These are phyloP conservation scores for Chaenodraco wilsoni DNA, from an alignment of 2,797 vertebrate species.

Conservation along the genomic window DNA sequence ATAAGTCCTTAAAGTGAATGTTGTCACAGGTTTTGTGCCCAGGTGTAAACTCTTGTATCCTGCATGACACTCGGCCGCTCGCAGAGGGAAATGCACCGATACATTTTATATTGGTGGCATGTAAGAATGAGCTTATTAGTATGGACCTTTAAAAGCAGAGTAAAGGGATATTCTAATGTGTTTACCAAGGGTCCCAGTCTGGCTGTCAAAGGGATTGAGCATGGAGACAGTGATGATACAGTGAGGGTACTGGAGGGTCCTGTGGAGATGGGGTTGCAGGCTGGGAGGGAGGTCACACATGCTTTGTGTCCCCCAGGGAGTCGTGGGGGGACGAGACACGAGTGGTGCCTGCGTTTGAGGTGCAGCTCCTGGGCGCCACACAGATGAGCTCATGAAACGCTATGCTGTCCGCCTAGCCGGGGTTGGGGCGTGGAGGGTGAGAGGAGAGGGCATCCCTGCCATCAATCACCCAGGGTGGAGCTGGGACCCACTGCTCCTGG, in stretches of 20 bases:
- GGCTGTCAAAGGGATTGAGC: constrained; percentile 36
- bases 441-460: constrained; percentile 84
- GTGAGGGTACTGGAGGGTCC: constrained; percentile 51
- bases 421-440: constrained; percentile 77
- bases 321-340: constrained; percentile 70
- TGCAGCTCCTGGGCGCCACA: constrained; percentile 88
- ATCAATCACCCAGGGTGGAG: constrained; percentile 88
- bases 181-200: constrained; percentile 31
- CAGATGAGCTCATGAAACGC: constrained; percentile 89
- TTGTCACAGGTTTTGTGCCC: background rate
- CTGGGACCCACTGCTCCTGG: constrained; percentile 60
- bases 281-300: constrained; percentile 75
- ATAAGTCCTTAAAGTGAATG: background rate
- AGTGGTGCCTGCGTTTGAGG: constrained; percentile 81
- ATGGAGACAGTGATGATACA: constrained; percentile 63
- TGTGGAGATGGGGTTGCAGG: constrained; percentile 54
- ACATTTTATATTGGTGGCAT: constrained; percentile 1
- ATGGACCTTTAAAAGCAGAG: constrained; percentile 8
- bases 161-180: constrained; percentile 28
- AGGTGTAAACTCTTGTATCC: background rate
- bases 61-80: too few species aligned
- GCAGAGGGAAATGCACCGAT: background rate
- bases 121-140: constrained; percentile 13
- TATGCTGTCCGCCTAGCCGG: constrained; percentile 82
- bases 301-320: constrained; percentile 79